A percentile compares a stretch with the other conserved stretches of the same genome.
Conservation (phyloP, 2,113 vertebrate genomes). For the Tachuris rubrigastra region DNA sequence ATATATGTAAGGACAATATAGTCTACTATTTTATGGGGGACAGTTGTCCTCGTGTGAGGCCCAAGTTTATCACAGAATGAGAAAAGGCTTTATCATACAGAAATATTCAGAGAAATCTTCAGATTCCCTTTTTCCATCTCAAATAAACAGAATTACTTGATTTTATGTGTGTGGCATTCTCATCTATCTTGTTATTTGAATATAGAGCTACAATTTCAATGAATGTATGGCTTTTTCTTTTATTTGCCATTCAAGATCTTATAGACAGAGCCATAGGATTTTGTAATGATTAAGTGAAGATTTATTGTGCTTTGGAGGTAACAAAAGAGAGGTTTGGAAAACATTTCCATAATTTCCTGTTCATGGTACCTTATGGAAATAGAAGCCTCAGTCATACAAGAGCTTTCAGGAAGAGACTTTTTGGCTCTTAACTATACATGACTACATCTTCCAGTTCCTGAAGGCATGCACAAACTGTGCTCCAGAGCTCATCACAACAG, state of each 20-base stretch:
- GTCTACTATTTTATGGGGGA: neutral
- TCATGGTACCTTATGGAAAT: neutral
- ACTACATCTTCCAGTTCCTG: slow-evolving; percentile 17
- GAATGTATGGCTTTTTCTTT: neutral
- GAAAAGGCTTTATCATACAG: neutral
- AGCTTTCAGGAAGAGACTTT: neutral
- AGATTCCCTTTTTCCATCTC: neutral
- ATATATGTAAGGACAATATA: neutral
- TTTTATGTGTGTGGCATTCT: neutral
- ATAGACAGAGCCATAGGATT: neutral
- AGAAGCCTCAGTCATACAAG: neutral
- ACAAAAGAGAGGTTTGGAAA: neutral
- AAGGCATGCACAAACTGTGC: slow-evolving; percentile 20
- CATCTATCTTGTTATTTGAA: neutral
- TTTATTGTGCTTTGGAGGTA: neutral
- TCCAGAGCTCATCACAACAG: slow-evolving; percentile 17
- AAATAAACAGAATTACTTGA: neutral
- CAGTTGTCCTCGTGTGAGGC: neutral
- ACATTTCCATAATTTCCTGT: neutral
- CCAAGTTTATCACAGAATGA: neutral
- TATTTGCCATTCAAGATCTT: neutral
- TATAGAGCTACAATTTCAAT: neutral
- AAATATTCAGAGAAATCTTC: neutral
- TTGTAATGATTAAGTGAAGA: neutral
- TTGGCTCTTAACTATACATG: slow-evolving; percentile 3